phyloP scores from a whole-genome alignment of 2,113 vertebrate genomes.

The Lagopus muta region DNA sequence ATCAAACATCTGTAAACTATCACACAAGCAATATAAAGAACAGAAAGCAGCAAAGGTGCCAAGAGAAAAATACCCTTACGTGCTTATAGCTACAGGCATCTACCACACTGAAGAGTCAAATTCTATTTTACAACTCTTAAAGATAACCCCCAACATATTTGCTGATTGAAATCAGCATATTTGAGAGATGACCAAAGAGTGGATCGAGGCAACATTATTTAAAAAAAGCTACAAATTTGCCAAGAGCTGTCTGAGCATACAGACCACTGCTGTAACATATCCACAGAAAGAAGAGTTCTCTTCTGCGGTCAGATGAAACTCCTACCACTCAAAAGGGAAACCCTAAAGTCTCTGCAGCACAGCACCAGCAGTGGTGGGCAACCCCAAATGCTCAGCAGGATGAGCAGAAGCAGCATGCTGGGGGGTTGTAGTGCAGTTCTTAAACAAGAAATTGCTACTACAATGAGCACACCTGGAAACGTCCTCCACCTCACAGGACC shows the following conservation, averaged over 20 bases:
- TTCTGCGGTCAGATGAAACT: background rate
- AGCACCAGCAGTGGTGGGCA: too few species aligned
- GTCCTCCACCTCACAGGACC: background rate
- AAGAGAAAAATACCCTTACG: background rate
- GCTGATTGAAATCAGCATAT: background rate
- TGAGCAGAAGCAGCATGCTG: background rate
- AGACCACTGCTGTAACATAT: accelerated
- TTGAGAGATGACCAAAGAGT: background rate
- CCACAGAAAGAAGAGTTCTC: background rate
- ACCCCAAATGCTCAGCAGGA: background rate
- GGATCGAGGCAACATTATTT: background rate
- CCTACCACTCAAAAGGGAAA: background rate
- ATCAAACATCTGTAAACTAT: background rate
- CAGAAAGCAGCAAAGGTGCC: background rate
- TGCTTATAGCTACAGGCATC: background rate
- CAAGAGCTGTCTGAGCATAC: background rate
- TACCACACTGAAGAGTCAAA: background rate
- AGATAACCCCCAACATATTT: background rate
- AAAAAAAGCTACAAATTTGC: background rate
- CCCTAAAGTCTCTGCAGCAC: background rate
- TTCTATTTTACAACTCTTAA: background rate
- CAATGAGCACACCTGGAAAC: background rate
- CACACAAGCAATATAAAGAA: background rate
- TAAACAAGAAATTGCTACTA: background rate
- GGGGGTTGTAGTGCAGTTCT: background rate